Base-by-base conservation (phyloP, 1,140 invertebrate genomes). In the Plodia interpunctella region DNA sequence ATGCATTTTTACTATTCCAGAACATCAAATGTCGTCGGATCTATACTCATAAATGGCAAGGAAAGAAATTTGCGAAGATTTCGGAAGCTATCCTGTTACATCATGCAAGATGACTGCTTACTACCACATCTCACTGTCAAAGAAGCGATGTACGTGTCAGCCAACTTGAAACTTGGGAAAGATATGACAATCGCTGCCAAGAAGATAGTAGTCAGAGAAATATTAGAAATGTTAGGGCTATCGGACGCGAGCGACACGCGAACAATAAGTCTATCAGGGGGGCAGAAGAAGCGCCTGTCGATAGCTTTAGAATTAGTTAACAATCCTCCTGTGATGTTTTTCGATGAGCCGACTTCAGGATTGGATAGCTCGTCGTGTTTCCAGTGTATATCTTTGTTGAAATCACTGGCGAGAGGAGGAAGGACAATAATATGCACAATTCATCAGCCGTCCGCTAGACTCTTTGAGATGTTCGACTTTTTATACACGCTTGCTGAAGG, bases 301-400 rank as follows among this genome's bases (percentile, higher is more conserved):
- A 98, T 99, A 68, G 97, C 94, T 56, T 83, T 96, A 72, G 95
- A 96, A 83, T 90, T 96, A 68, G 94, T 96, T 18, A 96, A 96
- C 79, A 96, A 98, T 90, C 98, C 98, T 10, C 97, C 97, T 38
- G 94, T 99, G 19, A 97, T 99, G 95, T 98, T 98, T 87, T 98
- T 98, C 78, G 98, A 99, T 78, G 98, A 99, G 80, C 97, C 98
- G 1, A 99, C 97, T n/a, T 98, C 96, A 74, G 97, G 97, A 15
- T 90, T 98, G 77, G 97, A 98, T 81, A 98, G 96, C 78, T 96
- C 96, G 17, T 96, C 96, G 9, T 97, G 96, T 90, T 97, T 96
- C 77, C 96, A 98, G 87, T 97, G 97, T 87, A 94, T 98, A 67
- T 94, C 92, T 65, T 83, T 97, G 66, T 89, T 97, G 63, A 95